Conservation (phyloP, 2,113 vertebrate genomes). For the Megatriorchis doriae region DNA sequence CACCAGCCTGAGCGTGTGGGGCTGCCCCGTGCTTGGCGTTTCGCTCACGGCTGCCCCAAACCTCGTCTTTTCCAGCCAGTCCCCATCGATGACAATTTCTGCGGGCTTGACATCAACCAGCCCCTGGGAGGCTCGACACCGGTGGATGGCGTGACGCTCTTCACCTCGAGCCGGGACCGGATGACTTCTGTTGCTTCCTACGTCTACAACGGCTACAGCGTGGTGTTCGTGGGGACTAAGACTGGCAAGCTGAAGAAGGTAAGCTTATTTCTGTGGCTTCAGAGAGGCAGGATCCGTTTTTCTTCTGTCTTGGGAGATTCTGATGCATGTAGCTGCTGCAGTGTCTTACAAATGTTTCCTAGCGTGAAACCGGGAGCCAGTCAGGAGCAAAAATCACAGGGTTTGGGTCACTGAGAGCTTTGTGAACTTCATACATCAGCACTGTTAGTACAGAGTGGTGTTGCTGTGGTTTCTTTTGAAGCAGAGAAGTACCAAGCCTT, state of each 20-base stretch:
- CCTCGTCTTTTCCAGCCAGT: constrained; percentile 82
- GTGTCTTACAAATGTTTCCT: not conserved
- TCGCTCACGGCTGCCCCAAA: not conserved
- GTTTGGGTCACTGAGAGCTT: not conserved
- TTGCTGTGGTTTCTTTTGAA: not conserved
- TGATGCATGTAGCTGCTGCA: fast-evolving
- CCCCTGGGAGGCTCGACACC: constrained; percentile 91
- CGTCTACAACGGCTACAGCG: constrained; percentile 93
- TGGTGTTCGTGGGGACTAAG: constrained; percentile 96
- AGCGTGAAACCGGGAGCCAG: not conserved
- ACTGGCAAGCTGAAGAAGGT: constrained; percentile 96
- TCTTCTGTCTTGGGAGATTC: not conserved
- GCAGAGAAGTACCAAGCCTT: not conserved
- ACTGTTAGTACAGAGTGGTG: too few species aligned
- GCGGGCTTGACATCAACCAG: constrained; percentile 98
- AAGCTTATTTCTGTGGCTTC: not conserved
- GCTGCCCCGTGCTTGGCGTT: not conserved
- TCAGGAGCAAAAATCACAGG: not conserved
- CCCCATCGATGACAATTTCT: constrained; percentile 97
- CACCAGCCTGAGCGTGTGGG: not conserved
- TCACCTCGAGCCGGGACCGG: constrained; percentile 89
- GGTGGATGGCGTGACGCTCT: constrained; percentile 89
- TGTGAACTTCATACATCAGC: not conserved
- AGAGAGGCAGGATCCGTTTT: not conserved
- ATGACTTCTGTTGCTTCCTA: constrained; percentile 97